Base-by-base conservation (phyloP, 2,797 vertebrate genomes). In the Microcaecilia unicolor region DNA sequence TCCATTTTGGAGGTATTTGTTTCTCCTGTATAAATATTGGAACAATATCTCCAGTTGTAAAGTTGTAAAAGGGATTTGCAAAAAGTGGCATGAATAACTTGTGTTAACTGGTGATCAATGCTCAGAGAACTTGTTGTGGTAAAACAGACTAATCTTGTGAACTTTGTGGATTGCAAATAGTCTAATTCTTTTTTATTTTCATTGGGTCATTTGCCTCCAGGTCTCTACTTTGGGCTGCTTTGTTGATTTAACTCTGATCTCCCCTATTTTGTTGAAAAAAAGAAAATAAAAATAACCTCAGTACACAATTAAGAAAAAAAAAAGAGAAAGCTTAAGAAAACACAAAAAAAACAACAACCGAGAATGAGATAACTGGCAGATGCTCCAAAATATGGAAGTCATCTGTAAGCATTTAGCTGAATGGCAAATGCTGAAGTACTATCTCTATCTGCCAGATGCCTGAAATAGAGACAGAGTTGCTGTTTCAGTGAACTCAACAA, bases 371-470 rank as follows among this genome's bases (percentile, higher is more conserved):
- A 63, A 72, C 36, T 44, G 61, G 47, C 62, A 75, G 63, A 65
- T 63, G 65, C 50, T 64, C 29, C 38, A 43, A 44, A 69, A 55
- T 59, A 48, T 60, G 55, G 55, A 57, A 67, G 48, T 58, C 58
- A 78, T 82, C 58, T 78, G 63, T 31, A 70, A 68, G 58, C 45
- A 21, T 66, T 74, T 68, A 71, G 56, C 31, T 41, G 43, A 31
- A 51, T 41, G 34, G 49, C 43, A 54, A 64, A 51, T 28, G 44
- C 44, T 59, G 50, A 53, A 69, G 41, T 28, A 48, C 41, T 59
- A n/a, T 64, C 51, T 66, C 50, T 61, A 49, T 65, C 41, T 69
- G 58, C 67, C 62, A 65, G 61, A 66, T 28, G 61, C 62, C 63
- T 52, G 45, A 56, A 58, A 73, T 36, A 57, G 55, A 72, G 66